Percentiles rank a stretch among this genome's conserved stretches.
These are phyloP conservation scores for Malurus melanocephalus DNA, from an alignment of 2,113 vertebrate genomes.

Conservation along the genomic window DNA sequence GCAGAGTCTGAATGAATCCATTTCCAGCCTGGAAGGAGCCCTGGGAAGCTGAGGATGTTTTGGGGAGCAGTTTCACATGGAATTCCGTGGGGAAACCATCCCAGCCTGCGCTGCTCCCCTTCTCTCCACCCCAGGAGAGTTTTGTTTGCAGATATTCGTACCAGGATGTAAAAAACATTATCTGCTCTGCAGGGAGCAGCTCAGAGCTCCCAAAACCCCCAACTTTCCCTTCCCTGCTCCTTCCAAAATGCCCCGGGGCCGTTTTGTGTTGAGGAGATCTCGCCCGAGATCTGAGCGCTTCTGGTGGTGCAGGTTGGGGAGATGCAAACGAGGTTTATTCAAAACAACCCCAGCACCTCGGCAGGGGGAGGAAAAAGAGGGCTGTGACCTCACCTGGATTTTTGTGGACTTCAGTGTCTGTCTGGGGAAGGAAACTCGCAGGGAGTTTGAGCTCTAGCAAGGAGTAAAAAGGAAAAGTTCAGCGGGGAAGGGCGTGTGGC, in stretches of 20 bases:
- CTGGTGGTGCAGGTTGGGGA: constrained; percentile 33
- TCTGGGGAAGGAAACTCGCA: neutral
- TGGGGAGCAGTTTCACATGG: neutral
- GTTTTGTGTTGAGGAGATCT: constrained; percentile 36
- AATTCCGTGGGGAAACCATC: neutral
- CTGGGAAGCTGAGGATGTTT: neutral
- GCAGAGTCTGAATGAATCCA: neutral
- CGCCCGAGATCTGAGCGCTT: neutral
- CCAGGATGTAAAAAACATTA: neutral
- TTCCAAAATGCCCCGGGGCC: constrained; percentile 44
- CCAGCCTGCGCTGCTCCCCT: neutral
- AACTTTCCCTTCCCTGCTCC: constrained; percentile 21
- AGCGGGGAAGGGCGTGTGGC: rapidly evolving
- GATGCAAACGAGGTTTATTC: constrained; percentile 51
- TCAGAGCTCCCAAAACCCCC: neutral
- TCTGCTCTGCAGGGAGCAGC: neutral
- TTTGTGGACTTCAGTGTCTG: neutral
- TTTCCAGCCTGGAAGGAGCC: neutral
- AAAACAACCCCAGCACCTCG: neutral
- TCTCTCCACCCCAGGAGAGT: neutral
- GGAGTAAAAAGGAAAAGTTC: neutral
- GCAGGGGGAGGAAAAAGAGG: neutral
- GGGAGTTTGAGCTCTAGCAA: neutral
- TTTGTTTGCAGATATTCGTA: neutral
- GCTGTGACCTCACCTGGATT: constrained; percentile 9